A percentile compares a stretch with the other conserved stretches of the same genome.
phyloP scores from a whole-genome alignment of 2,888 invertebrate genomes.

The Euplagia quadripunctaria region DNA sequence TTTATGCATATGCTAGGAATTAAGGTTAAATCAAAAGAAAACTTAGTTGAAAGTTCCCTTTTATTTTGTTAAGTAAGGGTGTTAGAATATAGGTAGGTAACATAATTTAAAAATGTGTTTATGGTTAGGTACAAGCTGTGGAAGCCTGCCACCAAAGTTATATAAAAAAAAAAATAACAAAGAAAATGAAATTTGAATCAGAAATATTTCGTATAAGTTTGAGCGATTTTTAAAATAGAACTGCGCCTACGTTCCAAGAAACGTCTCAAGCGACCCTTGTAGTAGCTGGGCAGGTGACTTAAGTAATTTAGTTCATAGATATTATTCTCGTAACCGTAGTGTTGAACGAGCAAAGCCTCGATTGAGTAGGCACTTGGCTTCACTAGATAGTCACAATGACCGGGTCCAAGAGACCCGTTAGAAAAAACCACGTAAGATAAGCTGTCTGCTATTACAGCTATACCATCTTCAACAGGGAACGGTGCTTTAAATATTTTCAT shows the following conservation, averaged over 20 bases:
- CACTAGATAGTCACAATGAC: not conserved
- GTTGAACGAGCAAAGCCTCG: not conserved
- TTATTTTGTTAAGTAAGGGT: slow-evolving; percentile 2
- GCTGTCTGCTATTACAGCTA: not conserved
- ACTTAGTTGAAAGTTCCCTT: not conserved
- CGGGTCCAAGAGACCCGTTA: not conserved
- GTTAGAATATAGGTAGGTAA: not conserved
- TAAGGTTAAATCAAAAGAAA: not conserved
- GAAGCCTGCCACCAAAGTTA: too few species aligned
- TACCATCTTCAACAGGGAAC: not conserved
- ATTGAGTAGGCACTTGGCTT: not conserved
- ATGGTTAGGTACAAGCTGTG: too few species aligned
- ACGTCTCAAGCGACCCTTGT: slow-evolving; percentile 51
- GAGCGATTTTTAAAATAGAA: slow-evolving; percentile 38
- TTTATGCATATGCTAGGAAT: slow-evolving; percentile 4
- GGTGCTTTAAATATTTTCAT: not conserved
- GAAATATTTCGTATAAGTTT: not conserved
- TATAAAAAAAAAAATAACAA: too few species aligned
- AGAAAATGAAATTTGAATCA: not conserved
- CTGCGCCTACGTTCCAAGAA: slow-evolving; percentile 55
- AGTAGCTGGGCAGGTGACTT: not conserved
- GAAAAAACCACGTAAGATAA: not conserved
- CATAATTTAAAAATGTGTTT: too few species aligned
- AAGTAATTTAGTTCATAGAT: not conserved
- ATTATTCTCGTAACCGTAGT: not conserved